Percentiles rank a stretch among this genome's conserved stretches.
phyloP scores from a whole-genome alignment of 2,113 vertebrate species.

The Equus quagga region DNA sequence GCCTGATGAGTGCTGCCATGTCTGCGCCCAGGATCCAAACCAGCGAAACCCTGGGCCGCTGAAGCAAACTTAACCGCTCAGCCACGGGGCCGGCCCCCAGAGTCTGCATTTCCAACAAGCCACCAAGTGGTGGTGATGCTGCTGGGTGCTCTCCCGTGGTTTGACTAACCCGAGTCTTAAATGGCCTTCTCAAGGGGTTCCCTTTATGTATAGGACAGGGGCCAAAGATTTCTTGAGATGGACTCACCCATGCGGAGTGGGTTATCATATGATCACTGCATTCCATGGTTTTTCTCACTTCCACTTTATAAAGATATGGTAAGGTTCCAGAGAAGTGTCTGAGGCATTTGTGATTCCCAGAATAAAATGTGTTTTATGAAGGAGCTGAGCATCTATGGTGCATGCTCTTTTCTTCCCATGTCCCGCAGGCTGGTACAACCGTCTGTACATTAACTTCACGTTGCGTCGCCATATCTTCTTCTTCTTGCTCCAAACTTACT shows the following conservation, averaged over 20 bases:
- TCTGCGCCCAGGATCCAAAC: no score
- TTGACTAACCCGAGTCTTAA: not conserved
- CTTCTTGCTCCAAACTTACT: slow-evolving; percentile 96
- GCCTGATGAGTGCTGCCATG: no score
- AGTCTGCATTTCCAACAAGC: not conserved
- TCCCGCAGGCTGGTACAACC: slow-evolving; percentile 95
- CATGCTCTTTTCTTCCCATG: slow-evolving; percentile 35
- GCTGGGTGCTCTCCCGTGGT: not conserved
- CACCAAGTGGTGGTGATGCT: not conserved
- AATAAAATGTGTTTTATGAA: not conserved
- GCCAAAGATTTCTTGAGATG: not conserved
- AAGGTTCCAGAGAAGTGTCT: not conserved
- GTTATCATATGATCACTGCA: not conserved
- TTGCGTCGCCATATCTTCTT: slow-evolving; percentile 95
- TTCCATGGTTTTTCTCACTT: not conserved
- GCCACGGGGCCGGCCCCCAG: no score
- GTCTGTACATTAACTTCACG: slow-evolving; percentile 96
- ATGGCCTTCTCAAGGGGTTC: not conserved
- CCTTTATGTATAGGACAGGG: not conserved
- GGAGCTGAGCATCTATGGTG: not conserved
- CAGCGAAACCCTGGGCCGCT: no score
- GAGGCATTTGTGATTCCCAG: not conserved
- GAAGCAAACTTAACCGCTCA: no score
- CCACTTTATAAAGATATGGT: not conserved
- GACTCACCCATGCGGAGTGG: not conserved